Base-by-base conservation (phyloP, 2,888 invertebrate species). In the Megaustenia siamemsis region DNA sequence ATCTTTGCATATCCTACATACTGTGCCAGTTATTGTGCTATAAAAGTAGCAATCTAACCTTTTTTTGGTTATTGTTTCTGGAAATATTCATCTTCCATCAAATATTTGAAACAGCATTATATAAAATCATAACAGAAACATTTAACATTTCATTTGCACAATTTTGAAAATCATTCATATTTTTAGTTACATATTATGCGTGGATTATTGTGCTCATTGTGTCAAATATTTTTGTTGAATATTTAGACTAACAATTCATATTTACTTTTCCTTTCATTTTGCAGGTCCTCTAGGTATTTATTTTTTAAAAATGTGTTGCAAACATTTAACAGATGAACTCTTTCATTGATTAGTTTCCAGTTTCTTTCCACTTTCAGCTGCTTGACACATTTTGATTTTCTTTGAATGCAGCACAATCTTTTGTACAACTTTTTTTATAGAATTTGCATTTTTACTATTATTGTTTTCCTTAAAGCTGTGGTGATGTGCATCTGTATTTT, bases 251-350 rank as follows among this genome's bases (percentile, higher is more conserved):
- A 77, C 24, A 35, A 45, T 45, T 56, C 60, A 6, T 60, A 60
- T n/a, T 56, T 60, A 38, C n/a, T n/a, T n/a, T 77, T 56, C 5
- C 40, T 49, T 32, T 15, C 56, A 38, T 60, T 32, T 77, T 60
- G 15, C 76, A 77, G 76, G 76, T 60, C 56, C 76, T n/a, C 76
- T 77, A 77, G 76, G 76, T 77, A 77, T 77, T 73, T 24, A 56
- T 6, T 40, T 24, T 24, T 56, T 77, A 38, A 24, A 56, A n/a
- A n/a, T n/a, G n/a, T 60, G 60, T 77, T 77, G 38, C 15, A n/a
- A n/a, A n/a, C n/a, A n/a, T n/a, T 40, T 45, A 60, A 32, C 10
- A 24, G 28, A 60, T 3, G 0, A 49, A 53, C 32, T 75, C 38
- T 56, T 8, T 28, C 49, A n/a, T 56, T 71, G 71, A 71, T n/a